phyloP scores from a whole-genome alignment of 2,113 vertebrate genomes.

The Tor tambroides region DNA sequence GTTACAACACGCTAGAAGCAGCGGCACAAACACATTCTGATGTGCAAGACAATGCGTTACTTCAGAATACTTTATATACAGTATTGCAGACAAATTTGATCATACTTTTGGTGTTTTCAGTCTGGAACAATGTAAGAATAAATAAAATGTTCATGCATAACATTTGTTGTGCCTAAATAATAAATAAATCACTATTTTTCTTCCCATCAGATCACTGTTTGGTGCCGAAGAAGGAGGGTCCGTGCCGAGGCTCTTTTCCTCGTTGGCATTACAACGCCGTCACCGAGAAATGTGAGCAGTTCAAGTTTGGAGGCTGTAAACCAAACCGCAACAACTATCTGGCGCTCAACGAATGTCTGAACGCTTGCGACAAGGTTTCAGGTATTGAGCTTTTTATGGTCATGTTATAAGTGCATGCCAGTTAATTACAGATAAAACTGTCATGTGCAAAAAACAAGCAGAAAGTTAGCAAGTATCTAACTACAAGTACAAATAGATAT shows the following conservation, averaged over 20 bases:
- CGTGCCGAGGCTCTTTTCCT: constrained; percentile 87
- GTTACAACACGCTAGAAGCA: not conserved
- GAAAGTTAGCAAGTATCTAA: too few relatives aligned
- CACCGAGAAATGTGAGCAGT: constrained; percentile 81
- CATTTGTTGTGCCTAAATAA: not conserved
- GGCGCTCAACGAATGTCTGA: constrained; percentile 78
- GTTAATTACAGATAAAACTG: not conserved
- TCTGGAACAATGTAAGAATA: not conserved
- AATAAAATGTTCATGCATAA: not conserved
- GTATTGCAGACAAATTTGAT: not conserved
- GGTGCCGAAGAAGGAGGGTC: constrained; percentile 83
- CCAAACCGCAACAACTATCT: constrained; percentile 94
- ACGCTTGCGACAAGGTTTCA: constrained; percentile 76
- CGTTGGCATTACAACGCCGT: constrained; percentile 89
- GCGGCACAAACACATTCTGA: not conserved
- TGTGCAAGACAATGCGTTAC: too few relatives aligned
- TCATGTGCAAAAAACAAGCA: not conserved
- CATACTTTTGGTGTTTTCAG: not conserved
- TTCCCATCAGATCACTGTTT: constrained; percentile 85
- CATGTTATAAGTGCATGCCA: not conserved
- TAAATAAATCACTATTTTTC: not conserved
- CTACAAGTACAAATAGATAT: too few relatives aligned
- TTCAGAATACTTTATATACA: too few relatives aligned
- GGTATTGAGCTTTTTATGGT: constrained; percentile 47
- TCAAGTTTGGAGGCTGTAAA: constrained; percentile 88